These are phyloP conservation scores for Tautogolabrus adspersus DNA, from an alignment of 2,113 vertebrate genomes.

Conservation along the genomic window DNA sequence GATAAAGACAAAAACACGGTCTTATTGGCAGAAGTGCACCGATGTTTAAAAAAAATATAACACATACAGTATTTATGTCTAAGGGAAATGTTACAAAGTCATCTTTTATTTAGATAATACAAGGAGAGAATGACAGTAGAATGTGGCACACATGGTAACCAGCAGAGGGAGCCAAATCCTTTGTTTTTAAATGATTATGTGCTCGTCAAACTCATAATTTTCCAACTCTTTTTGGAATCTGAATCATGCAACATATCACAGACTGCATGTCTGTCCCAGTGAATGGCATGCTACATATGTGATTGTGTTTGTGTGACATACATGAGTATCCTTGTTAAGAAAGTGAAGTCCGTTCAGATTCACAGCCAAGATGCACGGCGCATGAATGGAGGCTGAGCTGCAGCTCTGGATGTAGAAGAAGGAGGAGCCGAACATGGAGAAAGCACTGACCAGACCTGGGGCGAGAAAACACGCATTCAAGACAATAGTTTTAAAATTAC, in stretches of 20 bases:
- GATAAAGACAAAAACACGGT: not conserved
- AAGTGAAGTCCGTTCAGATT: slow-evolving; percentile 97
- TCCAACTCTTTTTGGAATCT: too few relatives aligned
- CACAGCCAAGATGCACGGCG: slow-evolving; percentile 93
- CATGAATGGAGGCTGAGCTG: slow-evolving; percentile 86
- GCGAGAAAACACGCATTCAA: not conserved
- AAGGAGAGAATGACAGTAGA: too few relatives aligned
- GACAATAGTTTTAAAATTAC: not conserved
- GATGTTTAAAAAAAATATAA: not conserved
- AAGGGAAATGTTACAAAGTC: not conserved
- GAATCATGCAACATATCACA: too few relatives aligned
- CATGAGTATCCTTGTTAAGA: slow-evolving; percentile 93
- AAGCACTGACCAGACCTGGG: slow-evolving; percentile 92
- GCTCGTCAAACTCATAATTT: not conserved
- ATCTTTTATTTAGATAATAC: not conserved
- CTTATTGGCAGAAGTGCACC: not conserved
- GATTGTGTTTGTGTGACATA: slow-evolving; percentile 76
- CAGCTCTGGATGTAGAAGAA: slow-evolving; percentile 99
- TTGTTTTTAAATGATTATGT: not conserved
- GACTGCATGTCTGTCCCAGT: not conserved
- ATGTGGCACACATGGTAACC: slow-evolving; percentile 5
- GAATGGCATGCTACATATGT: not conserved
- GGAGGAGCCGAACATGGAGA: slow-evolving; percentile 94
- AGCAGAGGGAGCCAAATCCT: slow-evolving; percentile 56
- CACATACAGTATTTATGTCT: not conserved